Conservation (phyloP, 2,888 invertebrate species). For the Lamproptera curius region DNA sequence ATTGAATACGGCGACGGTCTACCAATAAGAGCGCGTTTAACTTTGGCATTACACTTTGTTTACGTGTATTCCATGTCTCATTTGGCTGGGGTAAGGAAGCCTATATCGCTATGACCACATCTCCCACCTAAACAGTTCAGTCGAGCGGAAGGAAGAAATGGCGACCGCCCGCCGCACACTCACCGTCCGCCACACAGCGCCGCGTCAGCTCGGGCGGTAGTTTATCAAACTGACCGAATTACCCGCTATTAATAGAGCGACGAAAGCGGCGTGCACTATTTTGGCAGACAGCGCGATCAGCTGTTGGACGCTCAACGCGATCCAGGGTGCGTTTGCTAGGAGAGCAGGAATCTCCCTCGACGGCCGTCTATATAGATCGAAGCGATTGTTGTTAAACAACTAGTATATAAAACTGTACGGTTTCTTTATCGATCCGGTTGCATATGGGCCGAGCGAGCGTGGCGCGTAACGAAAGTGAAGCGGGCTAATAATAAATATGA, state of each 20-base stretch:
- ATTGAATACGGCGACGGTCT: neutral
- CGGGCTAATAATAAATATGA: neutral
- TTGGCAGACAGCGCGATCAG: slow-evolving; percentile 28
- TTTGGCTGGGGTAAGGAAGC: neutral
- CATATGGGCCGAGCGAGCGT: neutral
- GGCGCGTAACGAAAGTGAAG: neutral
- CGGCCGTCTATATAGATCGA: too few species aligned
- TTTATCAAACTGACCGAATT: slow-evolving; percentile 20
- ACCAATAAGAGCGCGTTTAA: neutral
- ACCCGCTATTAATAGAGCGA: slow-evolving; percentile 23
- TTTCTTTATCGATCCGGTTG: too few species aligned
- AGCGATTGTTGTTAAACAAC: too few species aligned
- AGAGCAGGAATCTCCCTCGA: too few species aligned
- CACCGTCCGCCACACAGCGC: neutral
- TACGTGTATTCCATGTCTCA: too few species aligned
- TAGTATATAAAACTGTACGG: too few species aligned
- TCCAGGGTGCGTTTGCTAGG: too few species aligned
- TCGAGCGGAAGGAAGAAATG: too few species aligned
- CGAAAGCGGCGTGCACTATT: slow-evolving; percentile 24
- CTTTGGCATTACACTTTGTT: neutral
- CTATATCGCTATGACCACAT: neutral
- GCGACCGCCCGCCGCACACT: neutral
- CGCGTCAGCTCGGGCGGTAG: slow-evolving; percentile 10
- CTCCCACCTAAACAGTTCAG: too few species aligned
- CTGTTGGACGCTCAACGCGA: slow-evolving; percentile 22